Percentiles rank a stretch among this genome's conserved stretches.
These are phyloP conservation scores for Morus bassanus DNA, from an alignment of 2,797 vertebrate genomes.

Conservation along the genomic window DNA sequence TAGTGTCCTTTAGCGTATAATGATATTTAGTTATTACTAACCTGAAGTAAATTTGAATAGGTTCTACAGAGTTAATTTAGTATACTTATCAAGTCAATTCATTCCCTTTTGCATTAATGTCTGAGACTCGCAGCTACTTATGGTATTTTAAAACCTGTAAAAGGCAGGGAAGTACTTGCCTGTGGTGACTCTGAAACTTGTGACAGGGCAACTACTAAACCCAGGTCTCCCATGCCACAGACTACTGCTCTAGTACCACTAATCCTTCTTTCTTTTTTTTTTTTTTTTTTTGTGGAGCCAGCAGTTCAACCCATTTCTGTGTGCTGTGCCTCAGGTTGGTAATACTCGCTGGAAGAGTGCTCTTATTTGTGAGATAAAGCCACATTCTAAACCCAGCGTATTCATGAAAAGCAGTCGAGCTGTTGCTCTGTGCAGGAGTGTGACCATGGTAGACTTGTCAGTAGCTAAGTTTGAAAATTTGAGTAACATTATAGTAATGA, in stretches of 20 bases:
- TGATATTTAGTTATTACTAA: neutral
- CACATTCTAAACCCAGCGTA: neutral
- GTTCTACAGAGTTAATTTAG: neutral
- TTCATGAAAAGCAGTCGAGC: neutral
- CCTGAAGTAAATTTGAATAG: neutral
- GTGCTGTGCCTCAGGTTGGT: neutral
- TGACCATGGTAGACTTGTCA: neutral
- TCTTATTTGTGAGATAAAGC: neutral
- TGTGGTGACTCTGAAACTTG: slow-evolving; percentile 32
- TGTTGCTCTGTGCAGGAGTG: neutral
- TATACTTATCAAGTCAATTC: neutral
- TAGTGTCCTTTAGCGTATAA: neutral
- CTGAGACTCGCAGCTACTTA: neutral
- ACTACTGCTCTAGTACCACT: neutral
- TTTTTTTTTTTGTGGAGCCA: neutral
- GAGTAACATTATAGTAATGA: neutral
- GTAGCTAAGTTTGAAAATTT: neutral
- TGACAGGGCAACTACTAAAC: slow-evolving; percentile 8
- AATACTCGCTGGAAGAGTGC: neutral
- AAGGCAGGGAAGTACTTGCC: neutral
- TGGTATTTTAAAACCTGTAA: neutral
- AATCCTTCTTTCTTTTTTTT: neutral
- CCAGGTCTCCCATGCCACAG: neutral
- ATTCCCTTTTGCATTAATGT: neutral
- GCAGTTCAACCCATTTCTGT: neutral